Evolutionary conservation across 2,113 vertebrate species (phyloP).

Genomic region (Bucco capensis): DNA sequence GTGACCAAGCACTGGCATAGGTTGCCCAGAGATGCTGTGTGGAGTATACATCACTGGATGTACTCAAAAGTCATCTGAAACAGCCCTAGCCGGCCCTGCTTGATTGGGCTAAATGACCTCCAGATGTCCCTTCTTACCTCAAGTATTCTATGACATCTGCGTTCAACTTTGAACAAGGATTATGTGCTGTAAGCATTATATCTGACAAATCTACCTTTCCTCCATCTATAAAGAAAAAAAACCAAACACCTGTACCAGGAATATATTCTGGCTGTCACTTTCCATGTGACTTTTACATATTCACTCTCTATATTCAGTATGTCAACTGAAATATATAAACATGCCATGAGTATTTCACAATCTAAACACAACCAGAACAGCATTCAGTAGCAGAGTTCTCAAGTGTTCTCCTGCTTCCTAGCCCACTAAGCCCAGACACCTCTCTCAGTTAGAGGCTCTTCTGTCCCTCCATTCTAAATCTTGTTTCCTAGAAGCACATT

Average conservation of each 20-base stretch:
- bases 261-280: not conserved
- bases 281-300: not conserved
- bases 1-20: not conserved
- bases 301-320: not conserved
- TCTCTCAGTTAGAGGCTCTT: constrained; percentile 41
- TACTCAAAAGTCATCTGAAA: not conserved
- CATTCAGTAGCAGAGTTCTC: not conserved
- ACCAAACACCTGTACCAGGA: not conserved
- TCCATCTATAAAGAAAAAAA: not conserved
- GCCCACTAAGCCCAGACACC: constrained; percentile 28
- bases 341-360: not conserved
- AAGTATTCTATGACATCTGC: not conserved
- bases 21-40: not conserved
- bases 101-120: not conserved
- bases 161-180: not conserved
- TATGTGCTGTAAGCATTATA: not conserved
- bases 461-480: constrained; percentile 15
- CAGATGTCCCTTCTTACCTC: not conserved
- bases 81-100: not conserved
- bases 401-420: constrained; percentile 18
- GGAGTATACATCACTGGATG: not conserved
- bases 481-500: constrained; percentile 18
- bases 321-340: not conserved
- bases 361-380: not conserved
- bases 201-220: not conserved